Conservation (phyloP, 64 coral and sea anemone species). For the Porites australiensis region DNA sequence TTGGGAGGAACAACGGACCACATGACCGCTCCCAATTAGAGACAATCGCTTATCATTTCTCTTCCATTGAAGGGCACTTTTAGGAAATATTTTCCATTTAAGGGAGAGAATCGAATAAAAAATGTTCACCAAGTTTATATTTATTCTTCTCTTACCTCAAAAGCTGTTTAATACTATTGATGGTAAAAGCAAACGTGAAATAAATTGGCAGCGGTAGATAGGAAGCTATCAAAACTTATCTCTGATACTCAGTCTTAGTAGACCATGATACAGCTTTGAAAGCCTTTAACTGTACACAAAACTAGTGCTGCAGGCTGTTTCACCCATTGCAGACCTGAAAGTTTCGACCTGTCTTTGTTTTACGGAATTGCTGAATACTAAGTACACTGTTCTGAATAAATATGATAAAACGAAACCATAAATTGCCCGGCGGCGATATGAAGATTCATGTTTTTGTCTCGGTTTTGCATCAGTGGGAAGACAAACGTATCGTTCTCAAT, state of each 20-base stretch:
- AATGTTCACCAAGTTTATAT: background rate
- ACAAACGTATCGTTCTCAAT: too few relatives aligned
- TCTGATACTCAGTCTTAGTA: constrained; percentile 1
- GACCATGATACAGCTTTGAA: background rate
- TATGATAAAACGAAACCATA: background rate
- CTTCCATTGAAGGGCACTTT: background rate
- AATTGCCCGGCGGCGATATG: constrained; percentile 2
- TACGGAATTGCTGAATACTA: background rate
- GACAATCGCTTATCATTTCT: too few relatives aligned
- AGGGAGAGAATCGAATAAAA: background rate
- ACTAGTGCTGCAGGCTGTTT: background rate
- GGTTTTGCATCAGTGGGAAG: background rate
- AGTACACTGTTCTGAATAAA: background rate
- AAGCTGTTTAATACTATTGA: background rate
- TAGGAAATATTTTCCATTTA: background rate
- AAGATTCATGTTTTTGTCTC: background rate
- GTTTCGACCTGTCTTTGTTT: background rate
- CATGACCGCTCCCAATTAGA: background rate
- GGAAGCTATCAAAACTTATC: constrained; percentile 29
- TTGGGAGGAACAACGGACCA: background rate
- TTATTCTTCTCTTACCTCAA: background rate
- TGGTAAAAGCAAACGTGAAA: background rate
- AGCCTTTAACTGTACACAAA: background rate
- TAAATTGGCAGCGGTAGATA: background rate
- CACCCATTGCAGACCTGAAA: background rate